Base-by-base conservation (phyloP, 2,797 vertebrate genomes). In the Spizella passerina region DNA sequence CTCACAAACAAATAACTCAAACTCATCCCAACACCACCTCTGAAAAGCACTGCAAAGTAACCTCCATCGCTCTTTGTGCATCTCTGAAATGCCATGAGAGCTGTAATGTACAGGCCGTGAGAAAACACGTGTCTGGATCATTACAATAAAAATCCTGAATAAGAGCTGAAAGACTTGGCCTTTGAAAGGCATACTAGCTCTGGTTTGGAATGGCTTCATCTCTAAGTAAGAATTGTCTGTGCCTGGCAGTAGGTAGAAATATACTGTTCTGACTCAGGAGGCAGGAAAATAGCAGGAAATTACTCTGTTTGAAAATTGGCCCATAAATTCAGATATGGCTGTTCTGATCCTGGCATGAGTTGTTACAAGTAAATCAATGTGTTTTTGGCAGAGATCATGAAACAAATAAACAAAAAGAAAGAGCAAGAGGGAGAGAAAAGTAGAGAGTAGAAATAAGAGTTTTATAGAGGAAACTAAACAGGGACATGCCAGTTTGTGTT, bases 221-320 rank as follows among this genome's bases (percentile, higher is more conserved):
- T 83, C 61, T 82, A 79, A 84, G 68, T 71, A 92, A 84, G 81
- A 82, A 47, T 44, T 88, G 73, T 52, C 90, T 52, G 4, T 79
- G 71, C 77, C 92, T 93, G 71, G 72, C 83, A 94, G 43, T 47
- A 50, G 61, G 85, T 69, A 83, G 82, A 92, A 94, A 93, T 88
- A 64, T 22, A 93, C 68, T 79, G 56, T 52, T 90, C 82, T 94
- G 92, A 96, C 50, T 95, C 92, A 94, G 84, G 63, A 91, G 90
- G 76, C 70, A 93, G 73, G 52, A 89, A 95, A 96, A 96, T 75
- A 93, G 75, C 82, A 96, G 95, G 90, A 95, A 96, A 93, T 96
- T 14, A 94, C 60, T 85, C 86, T 85, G 32, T 71, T 89, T 92
- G 80, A 90, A 94, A 96, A 97, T 92, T 77, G 83, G 69, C 77